Evolutionary conservation across 2,113 vertebrate genomes (phyloP).

Genomic region (Zosterops borbonicus): DNA sequence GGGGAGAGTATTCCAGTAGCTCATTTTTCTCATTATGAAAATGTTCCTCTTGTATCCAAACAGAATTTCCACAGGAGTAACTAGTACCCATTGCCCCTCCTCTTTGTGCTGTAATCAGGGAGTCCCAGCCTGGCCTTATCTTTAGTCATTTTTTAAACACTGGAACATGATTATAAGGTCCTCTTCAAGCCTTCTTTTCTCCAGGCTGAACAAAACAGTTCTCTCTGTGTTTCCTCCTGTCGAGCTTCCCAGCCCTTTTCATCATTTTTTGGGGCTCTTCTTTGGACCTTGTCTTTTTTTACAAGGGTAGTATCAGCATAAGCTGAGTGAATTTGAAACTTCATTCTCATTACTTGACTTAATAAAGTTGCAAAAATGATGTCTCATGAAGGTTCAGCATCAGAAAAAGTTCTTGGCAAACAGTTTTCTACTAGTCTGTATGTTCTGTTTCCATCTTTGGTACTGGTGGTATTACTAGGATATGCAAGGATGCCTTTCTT

Average conservation of each 20-base stretch:
- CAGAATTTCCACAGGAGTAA: not conserved
- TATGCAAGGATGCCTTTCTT: not conserved
- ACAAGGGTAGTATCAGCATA: not conserved
- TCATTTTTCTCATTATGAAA: not conserved
- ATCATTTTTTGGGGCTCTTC: not conserved
- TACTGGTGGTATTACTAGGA: not conserved
- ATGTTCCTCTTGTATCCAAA: not conserved
- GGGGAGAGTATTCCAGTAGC: not conserved
- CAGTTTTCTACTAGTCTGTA: not conserved
- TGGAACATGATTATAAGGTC: not conserved
- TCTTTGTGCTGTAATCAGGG: not conserved
- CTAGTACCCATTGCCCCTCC: not conserved
- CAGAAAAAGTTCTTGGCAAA: not conserved
- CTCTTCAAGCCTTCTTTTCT: not conserved
- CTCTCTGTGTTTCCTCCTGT: not conserved
- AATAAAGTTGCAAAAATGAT: not conserved
- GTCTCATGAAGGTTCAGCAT: not conserved
- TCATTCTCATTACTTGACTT: not conserved
- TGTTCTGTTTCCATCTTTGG: not conserved
- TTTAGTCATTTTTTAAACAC: not conserved
- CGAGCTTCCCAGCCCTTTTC: not conserved
- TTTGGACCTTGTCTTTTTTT: not conserved
- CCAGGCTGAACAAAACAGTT: not conserved
- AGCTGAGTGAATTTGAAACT: not conserved
- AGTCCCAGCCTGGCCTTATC: accelerated